Percentiles rank a stretch among this genome's conserved stretches.
phyloP scores from a whole-genome alignment of 2,797 vertebrate species.

The Thaleichthys pacificus region DNA sequence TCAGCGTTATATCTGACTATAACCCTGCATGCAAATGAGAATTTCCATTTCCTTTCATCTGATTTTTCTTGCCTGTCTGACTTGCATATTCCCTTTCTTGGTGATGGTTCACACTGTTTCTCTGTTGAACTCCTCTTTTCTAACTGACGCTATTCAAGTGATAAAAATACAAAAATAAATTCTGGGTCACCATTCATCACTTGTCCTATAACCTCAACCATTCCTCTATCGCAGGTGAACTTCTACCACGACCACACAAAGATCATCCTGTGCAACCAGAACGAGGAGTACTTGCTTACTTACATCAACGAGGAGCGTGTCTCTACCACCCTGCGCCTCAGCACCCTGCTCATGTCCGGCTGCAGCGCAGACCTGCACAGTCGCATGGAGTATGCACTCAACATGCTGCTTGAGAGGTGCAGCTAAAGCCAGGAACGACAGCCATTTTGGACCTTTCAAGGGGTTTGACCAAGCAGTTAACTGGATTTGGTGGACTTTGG shows the following conservation, averaged over 20 bases:
- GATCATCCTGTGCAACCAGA: conserved; percentile 84
- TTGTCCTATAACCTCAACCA: too few species aligned
- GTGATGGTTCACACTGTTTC: neutral
- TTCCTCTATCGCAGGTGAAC: conserved; percentile 75
- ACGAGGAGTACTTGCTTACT: conserved; percentile 81
- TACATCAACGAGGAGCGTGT: conserved; percentile 87
- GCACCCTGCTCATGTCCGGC: conserved; percentile 78
- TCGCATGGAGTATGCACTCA: conserved; percentile 86
- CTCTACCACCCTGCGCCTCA: conserved; percentile 79
- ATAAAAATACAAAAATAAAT: too few species aligned
- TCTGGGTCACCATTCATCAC: too few species aligned
- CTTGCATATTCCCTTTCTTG: neutral
- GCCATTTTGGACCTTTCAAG: neutral
- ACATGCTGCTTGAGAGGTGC: conserved; percentile 86
- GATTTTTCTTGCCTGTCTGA: neutral
- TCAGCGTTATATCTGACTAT: neutral
- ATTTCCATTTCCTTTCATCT: neutral
- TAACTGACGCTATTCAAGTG: neutral
- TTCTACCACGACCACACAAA: conserved; percentile 91
- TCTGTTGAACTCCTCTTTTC: neutral
- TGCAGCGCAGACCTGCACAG: conserved; percentile 79
- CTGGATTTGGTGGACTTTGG: conserved; percentile 2
- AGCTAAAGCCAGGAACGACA: conserved; percentile 61
- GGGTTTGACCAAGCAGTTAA: neutral
- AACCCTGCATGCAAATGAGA: too few species aligned